A percentile compares a stretch with the other conserved stretches of the same genome.
These are phyloP conservation scores for Hyperoplus lanceolatus DNA, from an alignment of 2,797 vertebrate genomes.

Conservation along the genomic window DNA sequence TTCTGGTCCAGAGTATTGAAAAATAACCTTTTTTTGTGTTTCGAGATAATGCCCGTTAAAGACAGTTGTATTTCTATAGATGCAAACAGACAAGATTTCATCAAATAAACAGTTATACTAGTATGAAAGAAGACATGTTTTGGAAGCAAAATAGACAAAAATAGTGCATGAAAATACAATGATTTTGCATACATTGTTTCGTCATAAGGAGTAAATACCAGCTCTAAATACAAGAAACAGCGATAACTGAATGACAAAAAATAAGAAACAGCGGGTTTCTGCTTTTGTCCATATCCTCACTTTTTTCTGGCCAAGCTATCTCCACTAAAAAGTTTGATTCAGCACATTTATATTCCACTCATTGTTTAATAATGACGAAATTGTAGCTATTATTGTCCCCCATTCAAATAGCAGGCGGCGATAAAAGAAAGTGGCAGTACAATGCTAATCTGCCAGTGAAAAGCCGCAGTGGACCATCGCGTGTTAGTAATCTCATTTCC, in stretches of 20 bases:
- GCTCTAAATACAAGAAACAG: neutral
- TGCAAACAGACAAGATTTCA: too few relatives aligned
- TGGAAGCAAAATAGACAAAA: neutral
- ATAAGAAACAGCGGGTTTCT: neutral
- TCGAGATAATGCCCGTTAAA: too few relatives aligned
- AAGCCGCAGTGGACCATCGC: conserved; percentile 54
- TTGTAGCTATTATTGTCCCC: conserved; percentile 63
- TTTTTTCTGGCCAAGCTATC: conserved; percentile 22
- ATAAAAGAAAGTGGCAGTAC: conserved; percentile 61
- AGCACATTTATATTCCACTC: conserved; percentile 62
- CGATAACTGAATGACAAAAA: conserved; percentile 18
- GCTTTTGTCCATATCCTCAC: conserved; percentile 1
- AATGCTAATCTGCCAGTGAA: conserved; percentile 59
- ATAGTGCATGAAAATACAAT: too few relatives aligned
- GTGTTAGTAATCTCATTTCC: conserved; percentile 69
- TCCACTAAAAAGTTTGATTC: conserved; percentile 55
- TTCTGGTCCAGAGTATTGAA: too few relatives aligned
- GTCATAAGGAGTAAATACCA: too few relatives aligned
- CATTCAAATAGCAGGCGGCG: conserved; percentile 40
- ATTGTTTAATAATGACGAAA: conserved; percentile 70
- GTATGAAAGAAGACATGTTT: neutral
- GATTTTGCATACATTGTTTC: too few relatives aligned
- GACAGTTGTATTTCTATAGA: too few relatives aligned
- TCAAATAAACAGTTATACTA: too few relatives aligned
- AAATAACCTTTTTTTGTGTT: too few relatives aligned